phyloP scores from a whole-genome alignment of 2,888 invertebrate genomes.

The Dolomedes plantarius region DNA sequence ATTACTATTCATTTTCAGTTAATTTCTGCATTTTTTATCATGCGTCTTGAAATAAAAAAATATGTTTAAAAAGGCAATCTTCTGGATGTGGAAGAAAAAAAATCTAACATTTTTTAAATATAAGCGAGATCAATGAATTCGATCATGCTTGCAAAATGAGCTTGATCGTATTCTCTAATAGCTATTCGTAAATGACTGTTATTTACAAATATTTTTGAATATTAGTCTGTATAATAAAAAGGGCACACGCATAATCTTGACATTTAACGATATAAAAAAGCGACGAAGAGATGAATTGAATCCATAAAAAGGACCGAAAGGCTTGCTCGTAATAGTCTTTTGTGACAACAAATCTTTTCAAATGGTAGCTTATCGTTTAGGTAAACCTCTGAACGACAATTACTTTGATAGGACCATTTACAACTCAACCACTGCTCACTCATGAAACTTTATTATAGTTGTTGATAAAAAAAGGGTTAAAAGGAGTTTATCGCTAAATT shows the following conservation, averaged over 20 bases:
- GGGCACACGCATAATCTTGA: background rate
- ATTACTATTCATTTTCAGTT: no score
- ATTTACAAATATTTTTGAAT: no score
- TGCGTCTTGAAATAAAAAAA: no score
- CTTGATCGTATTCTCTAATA: no score
- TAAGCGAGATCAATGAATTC: no score
- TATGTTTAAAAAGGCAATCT: no score
- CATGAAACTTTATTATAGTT: background rate
- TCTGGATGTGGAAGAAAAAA: no score
- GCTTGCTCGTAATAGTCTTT: background rate
- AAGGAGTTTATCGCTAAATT: background rate
- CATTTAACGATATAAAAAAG: background rate
- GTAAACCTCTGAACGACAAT: background rate
- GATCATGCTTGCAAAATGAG: no score
- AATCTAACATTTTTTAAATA: no score
- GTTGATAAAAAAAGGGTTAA: background rate
- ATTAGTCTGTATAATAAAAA: no score
- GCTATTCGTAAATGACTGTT: no score
- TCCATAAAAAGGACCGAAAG: background rate
- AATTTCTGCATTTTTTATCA: no score
- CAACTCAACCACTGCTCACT: background rate
- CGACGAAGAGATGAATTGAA: background rate
- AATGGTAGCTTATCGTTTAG: background rate
- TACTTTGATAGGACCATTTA: background rate
- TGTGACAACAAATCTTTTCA: background rate